Percentiles rank a stretch among this genome's conserved stretches.
Evolutionary conservation across 1,140 invertebrate genomes (phyloP).

Genomic region (Cydia splendana): DNA sequence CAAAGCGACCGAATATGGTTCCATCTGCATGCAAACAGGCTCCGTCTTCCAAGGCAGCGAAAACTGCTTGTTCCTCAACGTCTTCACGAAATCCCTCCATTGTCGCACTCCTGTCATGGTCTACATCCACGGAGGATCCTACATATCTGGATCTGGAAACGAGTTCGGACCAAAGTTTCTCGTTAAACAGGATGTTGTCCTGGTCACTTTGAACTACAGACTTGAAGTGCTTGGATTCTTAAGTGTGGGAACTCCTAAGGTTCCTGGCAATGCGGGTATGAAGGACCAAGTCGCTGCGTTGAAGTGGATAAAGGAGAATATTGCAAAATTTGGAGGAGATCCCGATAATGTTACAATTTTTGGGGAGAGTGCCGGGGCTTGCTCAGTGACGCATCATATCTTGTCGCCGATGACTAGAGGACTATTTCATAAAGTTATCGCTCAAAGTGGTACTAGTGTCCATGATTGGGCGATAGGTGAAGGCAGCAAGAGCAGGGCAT

Average conservation of each 20-base stretch:
- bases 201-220: slow-evolving; percentile 86
- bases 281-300: slow-evolving; percentile 83
- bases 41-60: slow-evolving; percentile 65
- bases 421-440: slow-evolving; percentile 74
- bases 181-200: slow-evolving; percentile 81
- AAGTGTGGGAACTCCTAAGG: slow-evolving; percentile 80
- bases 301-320: slow-evolving; percentile 73
- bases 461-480: slow-evolving; percentile 75
- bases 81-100: slow-evolving; percentile 80
- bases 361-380: slow-evolving; percentile 87
- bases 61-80: slow-evolving; percentile 84
- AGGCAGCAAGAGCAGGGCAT: slow-evolving; percentile 60
- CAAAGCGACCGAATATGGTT: slow-evolving; percentile 76
- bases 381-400: slow-evolving; percentile 85
- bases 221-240: slow-evolving; percentile 84
- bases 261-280: slow-evolving; percentile 84
- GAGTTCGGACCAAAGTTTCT: slow-evolving; percentile 82
- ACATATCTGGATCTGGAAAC: slow-evolving; percentile 80
- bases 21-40: slow-evolving; percentile 64
- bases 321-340: slow-evolving; percentile 85
- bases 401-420: slow-evolving; percentile 84
- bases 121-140: slow-evolving; percentile 84
- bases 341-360: slow-evolving; percentile 86
- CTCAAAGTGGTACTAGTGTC: slow-evolving; percentile 84
- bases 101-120: slow-evolving; percentile 81